phyloP scores from a whole-genome alignment of 2,888 invertebrate genomes.

The Eupeodes luniger region DNA sequence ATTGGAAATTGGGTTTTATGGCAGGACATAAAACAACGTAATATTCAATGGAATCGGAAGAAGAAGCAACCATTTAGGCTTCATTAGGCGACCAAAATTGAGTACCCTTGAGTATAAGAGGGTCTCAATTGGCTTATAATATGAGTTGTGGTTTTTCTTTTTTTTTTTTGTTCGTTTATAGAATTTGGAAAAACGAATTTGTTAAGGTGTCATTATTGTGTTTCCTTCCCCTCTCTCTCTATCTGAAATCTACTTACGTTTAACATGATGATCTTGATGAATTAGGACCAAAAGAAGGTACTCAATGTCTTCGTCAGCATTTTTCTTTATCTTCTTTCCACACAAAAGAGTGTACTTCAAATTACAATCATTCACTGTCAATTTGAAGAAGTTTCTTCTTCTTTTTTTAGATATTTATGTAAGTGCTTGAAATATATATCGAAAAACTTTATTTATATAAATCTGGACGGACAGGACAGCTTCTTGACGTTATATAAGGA shows the following conservation, averaged over 20 bases:
- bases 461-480: no score
- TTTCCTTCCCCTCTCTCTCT: not conserved
- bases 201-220: conserved; percentile 16
- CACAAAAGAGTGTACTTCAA: not conserved
- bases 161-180: not conserved
- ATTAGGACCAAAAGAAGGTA: not conserved
- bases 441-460: no score
- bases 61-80: conserved; percentile 40
- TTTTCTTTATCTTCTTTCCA: not conserved
- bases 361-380: conserved; percentile 1
- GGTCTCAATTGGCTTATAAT: conserved; percentile 34
- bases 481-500: no score
- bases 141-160: not conserved
- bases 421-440: no score
- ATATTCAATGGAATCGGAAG: conserved; percentile 37
- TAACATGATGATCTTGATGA: conserved; percentile 5
- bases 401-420: no score
- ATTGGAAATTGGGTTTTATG: conserved; percentile 62
- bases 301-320: conserved; percentile 14
- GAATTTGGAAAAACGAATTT: not conserved
- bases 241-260: conserved; percentile 7
- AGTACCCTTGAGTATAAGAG: conserved; percentile 19
- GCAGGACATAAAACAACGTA: conserved; percentile 46
- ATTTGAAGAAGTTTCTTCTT: not conserved
- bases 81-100: conserved; percentile 56